Evolutionary conservation across 2,113 vertebrate species (phyloP).

Genomic region (Gila orcuttii): DNA sequence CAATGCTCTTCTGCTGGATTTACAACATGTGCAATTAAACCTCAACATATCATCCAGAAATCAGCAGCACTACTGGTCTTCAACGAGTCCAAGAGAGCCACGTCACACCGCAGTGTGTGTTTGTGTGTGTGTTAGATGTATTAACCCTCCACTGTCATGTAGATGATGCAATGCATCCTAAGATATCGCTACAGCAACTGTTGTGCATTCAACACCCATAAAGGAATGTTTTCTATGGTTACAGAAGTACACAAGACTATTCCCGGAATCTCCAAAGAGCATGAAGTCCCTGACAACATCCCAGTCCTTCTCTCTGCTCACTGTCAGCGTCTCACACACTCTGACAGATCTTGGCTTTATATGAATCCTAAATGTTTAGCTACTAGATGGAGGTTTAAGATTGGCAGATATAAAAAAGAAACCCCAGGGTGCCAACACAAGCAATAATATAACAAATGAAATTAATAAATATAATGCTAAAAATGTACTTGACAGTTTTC

Average conservation of each 20-base stretch:
- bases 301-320: background rate
- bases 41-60: too few relatives aligned
- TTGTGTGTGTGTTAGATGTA: background rate
- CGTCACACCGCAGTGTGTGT: too few relatives aligned
- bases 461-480: background rate
- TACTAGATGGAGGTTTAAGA: background rate
- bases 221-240: conserved; percentile 63
- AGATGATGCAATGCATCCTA: background rate
- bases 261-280: background rate
- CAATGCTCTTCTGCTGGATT: too few relatives aligned
- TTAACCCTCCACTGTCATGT: background rate
- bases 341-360: background rate
- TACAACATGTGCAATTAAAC: too few relatives aligned
- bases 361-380: too few relatives aligned
- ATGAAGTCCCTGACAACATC: background rate
- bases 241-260: conserved; percentile 63
- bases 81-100: too few relatives aligned
- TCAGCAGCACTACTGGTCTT: too few relatives aligned
- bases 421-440: background rate
- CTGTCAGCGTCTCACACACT: too few relatives aligned
- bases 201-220: conserved; percentile 38
- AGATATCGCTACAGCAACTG: background rate
- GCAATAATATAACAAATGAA: background rate
- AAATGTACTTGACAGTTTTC: background rate
- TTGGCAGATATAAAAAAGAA: too few relatives aligned